Base-by-base conservation (phyloP, 2,113 vertebrate genomes). In the Clarias macrocephalus region DNA sequence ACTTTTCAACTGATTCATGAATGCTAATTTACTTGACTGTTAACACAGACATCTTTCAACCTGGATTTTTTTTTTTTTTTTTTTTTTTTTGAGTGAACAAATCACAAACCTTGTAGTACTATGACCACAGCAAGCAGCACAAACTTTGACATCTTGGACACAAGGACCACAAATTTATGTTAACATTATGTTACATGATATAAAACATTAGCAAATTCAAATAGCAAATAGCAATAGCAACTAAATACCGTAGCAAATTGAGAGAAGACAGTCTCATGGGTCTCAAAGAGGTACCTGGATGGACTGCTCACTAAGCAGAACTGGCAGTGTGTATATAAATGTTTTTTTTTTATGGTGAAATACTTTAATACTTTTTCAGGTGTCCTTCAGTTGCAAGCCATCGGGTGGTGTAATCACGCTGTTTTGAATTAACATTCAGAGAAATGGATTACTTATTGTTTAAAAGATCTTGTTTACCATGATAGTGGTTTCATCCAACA, bases 61-160 rank as follows among this genome's bases (percentile, higher is more conserved):
- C 7, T 48, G 48, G 48, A 8, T 42, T 65, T 62, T 62, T 23
- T 21, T 62, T 21, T 62, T 60, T 18, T 18, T 70, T 60, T 18
- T 18, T 70, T 30, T 70, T 25, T 28, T 70, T 33, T 33, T 33
- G 10, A 60, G 42, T 63, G 25, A 57, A 59, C 56, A 54, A 81
- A 56, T 42, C 18, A 18, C 90, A 83, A 89, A 95, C 94, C 93
- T 93, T 94, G 92, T 62, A 93, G 75, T 0, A 92, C 75, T 18
- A 95, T 59, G 54, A 94, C 57, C 68, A 94, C 63, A 62, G 65
- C 21, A 7, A 94, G 54, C 33, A 89, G 1, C n/a, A 86, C 19
- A 18, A 77, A 68, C 25, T 66, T 70, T 21, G 82, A 80, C 92
- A 92, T 91, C 92, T 94, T 88, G 80, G 42, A 60, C 1, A 79